These are phyloP conservation scores for Corella eumyota DNA, from an alignment of 23 tunicate species.

Conservation along the genomic window DNA sequence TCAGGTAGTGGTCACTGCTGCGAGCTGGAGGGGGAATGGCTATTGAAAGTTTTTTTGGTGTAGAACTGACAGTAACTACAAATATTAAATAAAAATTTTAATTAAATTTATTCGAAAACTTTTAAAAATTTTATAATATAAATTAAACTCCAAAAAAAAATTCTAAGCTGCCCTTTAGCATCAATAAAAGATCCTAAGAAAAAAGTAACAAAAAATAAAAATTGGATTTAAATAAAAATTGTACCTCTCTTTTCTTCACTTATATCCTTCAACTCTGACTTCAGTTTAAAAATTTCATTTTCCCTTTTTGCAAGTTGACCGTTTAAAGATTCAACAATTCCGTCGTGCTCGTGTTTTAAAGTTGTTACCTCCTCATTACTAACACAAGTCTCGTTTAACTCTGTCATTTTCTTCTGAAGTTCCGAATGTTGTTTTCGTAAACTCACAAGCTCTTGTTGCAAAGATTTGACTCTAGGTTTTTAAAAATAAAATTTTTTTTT, in stretches of 20 bases:
- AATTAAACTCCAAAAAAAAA: background rate
- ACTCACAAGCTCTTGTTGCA: conserved; percentile 68
- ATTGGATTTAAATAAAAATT: no score
- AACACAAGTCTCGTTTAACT: conserved; percentile 28
- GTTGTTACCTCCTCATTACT: conserved; percentile 16
- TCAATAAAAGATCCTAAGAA: background rate
- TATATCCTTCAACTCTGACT: conserved; percentile 8
- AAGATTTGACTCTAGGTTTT: conserved; percentile 40
- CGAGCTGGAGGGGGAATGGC: conserved; percentile 18
- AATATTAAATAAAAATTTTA: background rate
- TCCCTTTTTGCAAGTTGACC: conserved; percentile 18
- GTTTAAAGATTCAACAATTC: conserved; percentile 9
- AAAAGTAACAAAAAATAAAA: no score
- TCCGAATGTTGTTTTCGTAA: conserved; percentile 65
- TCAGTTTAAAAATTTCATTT: conserved; percentile 25
- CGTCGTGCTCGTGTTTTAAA: conserved; percentile 31
- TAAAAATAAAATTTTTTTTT: background rate
- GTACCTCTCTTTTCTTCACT: conserved; percentile 20
- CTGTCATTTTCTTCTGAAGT: conserved; percentile 19
- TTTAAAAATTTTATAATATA: background rate
- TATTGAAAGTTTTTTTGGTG: conserved; percentile 11
- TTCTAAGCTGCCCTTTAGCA: background rate
- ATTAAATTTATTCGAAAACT: no score
- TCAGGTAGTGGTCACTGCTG: no score
- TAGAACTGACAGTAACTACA: conserved; percentile 35